These are phyloP conservation scores for Drosophila quadrilineata DNA, from an alignment of 1,140 invertebrate species.

Conservation along the genomic window DNA sequence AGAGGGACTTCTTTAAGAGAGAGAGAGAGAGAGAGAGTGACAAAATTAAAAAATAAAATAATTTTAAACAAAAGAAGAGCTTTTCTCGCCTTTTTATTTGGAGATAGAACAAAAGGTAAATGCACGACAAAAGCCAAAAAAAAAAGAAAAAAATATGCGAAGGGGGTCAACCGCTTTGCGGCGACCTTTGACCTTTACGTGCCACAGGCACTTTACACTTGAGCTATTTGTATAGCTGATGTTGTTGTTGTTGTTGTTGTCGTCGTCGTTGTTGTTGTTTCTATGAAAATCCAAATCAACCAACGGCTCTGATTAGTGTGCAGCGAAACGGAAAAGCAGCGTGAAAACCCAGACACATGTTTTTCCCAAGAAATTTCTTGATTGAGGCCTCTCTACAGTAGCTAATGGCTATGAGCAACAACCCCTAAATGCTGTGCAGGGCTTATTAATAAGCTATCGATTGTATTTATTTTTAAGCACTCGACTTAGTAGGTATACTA, in stretches of 20 bases:
- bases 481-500: not conserved
- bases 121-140: too few species aligned
- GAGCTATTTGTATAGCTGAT: not conserved
- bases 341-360: slow-evolving; percentile 56
- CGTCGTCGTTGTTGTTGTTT: too few species aligned
- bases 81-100: not conserved
- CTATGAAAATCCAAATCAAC: not conserved
- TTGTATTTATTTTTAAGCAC: slow-evolving; percentile 26
- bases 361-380: not conserved
- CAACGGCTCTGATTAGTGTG: slow-evolving; percentile 22
- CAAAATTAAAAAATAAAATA: slow-evolving; percentile 24
- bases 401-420: not conserved
- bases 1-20: too few species aligned
- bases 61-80: slow-evolving; percentile 1
- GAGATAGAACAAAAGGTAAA: slow-evolving; percentile 68
- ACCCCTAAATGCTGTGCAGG: not conserved
- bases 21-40: too few species aligned
- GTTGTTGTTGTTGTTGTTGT: too few species aligned
- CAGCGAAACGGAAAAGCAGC: slow-evolving; percentile 59
- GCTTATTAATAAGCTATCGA: slow-evolving; percentile 32
- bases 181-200: slow-evolving; percentile 70
- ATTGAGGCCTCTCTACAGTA: too few species aligned
- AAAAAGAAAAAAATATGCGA: too few species aligned
- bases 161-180: slow-evolving; percentile 16
- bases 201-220: slow-evolving; percentile 32